Evolutionary conservation across 2,113 vertebrate genomes (phyloP).

Genomic region (Oreotragus oreotragus): DNA sequence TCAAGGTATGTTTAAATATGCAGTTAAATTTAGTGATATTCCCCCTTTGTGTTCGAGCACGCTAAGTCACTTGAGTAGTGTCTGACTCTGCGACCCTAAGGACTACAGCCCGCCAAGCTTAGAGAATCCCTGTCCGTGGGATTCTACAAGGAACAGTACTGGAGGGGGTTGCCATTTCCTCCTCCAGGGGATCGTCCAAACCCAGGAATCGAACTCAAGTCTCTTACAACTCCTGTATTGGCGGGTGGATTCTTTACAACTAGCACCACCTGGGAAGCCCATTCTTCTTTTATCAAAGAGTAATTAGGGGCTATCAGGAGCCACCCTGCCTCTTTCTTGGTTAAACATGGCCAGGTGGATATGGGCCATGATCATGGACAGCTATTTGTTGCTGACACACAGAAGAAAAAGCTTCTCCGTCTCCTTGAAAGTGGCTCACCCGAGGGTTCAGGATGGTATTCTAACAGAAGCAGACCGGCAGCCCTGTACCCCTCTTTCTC

Average conservation of each 20-base stretch:
- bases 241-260: neutral
- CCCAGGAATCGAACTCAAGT: fast-evolving
- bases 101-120: neutral
- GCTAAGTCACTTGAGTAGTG: neutral
- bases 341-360: neutral
- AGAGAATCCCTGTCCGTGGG: neutral
- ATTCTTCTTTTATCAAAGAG: neutral
- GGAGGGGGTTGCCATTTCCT: neutral
- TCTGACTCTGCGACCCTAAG: neutral
- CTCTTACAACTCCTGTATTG: neutral
- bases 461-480: neutral
- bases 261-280: neutral
- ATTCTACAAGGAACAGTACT: neutral
- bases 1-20: neutral
- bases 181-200: neutral
- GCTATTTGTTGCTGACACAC: neutral
- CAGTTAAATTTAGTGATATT: neutral
- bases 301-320: neutral
- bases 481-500: neutral
- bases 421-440: neutral
- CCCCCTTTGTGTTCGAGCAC: neutral
- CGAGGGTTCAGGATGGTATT: fast-evolving
- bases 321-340: neutral
- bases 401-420: neutral
- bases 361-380: neutral